Conservation (phyloP, 1,140 invertebrate genomes). For the Trachelipus rathkii region DNA sequence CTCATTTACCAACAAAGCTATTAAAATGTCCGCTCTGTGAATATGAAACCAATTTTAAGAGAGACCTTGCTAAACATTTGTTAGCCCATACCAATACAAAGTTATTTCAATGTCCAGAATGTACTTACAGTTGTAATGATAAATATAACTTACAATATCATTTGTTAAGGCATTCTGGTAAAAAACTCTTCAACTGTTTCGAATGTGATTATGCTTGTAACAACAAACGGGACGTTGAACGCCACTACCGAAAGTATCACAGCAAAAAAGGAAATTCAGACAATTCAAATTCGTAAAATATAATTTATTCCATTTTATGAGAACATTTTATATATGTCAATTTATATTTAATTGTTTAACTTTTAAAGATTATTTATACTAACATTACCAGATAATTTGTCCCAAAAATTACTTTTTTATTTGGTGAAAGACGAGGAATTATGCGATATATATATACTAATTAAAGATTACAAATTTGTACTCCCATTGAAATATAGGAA, state of each 20-base stretch:
- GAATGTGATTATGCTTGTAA: constrained; percentile 22
- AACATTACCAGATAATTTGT: too few species aligned
- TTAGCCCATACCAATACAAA: constrained; percentile 21
- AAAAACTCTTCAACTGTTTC: constrained; percentile 16
- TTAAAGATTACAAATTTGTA: too few species aligned
- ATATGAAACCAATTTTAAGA: constrained; percentile 17
- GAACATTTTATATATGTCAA: too few species aligned
- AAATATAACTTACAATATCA: constrained; percentile 21
- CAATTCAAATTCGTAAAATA: background rate
- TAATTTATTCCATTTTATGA: too few species aligned
- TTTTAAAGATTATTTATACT: too few species aligned
- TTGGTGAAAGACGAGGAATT: too few species aligned
- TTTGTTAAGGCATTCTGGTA: constrained; percentile 16
- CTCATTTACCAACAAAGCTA: background rate
- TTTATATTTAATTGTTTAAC: too few species aligned
- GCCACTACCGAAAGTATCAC: background rate
- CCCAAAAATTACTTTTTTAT: too few species aligned
- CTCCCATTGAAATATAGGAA: too few species aligned
- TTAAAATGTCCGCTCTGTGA: constrained; percentile 19
- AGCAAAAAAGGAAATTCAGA: constrained; percentile 17
- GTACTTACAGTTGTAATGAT: background rate
- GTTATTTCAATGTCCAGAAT: constrained; percentile 18
- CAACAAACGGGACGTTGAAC: constrained; percentile 18
- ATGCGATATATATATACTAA: too few species aligned
- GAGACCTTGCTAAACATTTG: constrained; percentile 16